Evolutionary conservation across 92 coral and sea anemone genomes (phyloP), one percentile per base, ranked within the genome.

Genomic region (Zoanthus gigantus): DNA sequence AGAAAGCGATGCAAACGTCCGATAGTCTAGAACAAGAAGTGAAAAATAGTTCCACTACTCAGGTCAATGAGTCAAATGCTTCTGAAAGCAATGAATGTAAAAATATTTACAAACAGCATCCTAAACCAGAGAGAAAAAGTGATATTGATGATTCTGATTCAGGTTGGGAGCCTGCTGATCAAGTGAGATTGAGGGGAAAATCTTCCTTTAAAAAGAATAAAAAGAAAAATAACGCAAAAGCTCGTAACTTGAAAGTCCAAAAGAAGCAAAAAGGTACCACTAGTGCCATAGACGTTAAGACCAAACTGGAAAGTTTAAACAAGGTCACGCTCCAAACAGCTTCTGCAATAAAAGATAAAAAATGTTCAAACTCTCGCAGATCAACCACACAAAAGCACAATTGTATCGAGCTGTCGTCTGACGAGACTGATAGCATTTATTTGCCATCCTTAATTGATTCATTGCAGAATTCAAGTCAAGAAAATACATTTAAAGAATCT

Each of bases 381-480:
- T 63, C 23, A 30, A 67, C 65, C 12, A n/a, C 85, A 67, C 44
- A 9, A 45, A 81, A 81, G 45, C 75, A 45, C 11, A 66, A 16
- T 4, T 23, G 46, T 67, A 29, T 23, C 37, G 84, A 63, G 9
- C 74, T 44, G n/a, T 10, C 75, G 6, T 81, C 85, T 46, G 76
- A 81, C 65, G 75, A 81, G 17, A 81, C 85, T 44, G 85, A 45
- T 17, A 81, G 85, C 32, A 65, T 81, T 45, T 74, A 81, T 6
- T 2, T 81, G 11, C 17, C 85, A 28, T 12, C 60, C 12, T 68
- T 76, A 23, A 60, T 45, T 46, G 28, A 44, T 46, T 66, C 74
- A 46, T 66, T 56, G 47, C 75, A 81, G 1, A 5, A 17, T 44
- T 45, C 73, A 42, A 80, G 56, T n/a, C 12, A 47, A 31, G 74